phyloP scores from a whole-genome alignment of 2,888 invertebrate species.

The Thalpophila matura region DNA sequence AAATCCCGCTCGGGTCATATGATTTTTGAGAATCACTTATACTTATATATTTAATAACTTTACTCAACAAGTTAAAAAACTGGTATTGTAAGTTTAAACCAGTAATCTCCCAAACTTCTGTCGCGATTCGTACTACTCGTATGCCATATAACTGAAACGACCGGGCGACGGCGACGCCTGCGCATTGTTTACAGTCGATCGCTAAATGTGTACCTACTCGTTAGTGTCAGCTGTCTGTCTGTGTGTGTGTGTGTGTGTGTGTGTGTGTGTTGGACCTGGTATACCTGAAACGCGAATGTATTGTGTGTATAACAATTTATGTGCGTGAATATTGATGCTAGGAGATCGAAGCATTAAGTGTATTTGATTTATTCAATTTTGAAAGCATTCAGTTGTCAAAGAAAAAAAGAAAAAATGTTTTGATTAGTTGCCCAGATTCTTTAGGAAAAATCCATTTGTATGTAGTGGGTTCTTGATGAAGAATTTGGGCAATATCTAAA shows the following conservation, averaged over 20 bases:
- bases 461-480: too few species aligned
- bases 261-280: neutral
- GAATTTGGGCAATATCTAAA: neutral
- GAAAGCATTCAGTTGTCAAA: too few species aligned
- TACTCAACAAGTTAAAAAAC: too few species aligned
- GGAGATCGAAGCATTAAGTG: neutral
- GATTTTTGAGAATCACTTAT: too few species aligned
- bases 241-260: conserved; percentile 1
- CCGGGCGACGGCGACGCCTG: conserved; percentile 32
- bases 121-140: neutral
- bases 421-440: too few species aligned
- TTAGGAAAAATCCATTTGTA: too few species aligned
- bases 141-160: conserved; percentile 12
- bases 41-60: too few species aligned
- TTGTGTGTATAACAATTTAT: neutral
- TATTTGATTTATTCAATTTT: neutral
- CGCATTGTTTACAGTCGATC: conserved; percentile 52
- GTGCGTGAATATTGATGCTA: neutral
- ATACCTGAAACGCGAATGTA: neutral
- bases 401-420: too few species aligned
- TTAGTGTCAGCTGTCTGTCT: conserved; percentile 15
- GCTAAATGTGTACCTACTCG: conserved; percentile 45
- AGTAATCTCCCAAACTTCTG: neutral
- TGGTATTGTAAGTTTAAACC: neutral
- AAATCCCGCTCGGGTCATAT: too few species aligned